Base-by-base conservation (phyloP, 2,888 invertebrate genomes). In the Melinaea menophilus region DNA sequence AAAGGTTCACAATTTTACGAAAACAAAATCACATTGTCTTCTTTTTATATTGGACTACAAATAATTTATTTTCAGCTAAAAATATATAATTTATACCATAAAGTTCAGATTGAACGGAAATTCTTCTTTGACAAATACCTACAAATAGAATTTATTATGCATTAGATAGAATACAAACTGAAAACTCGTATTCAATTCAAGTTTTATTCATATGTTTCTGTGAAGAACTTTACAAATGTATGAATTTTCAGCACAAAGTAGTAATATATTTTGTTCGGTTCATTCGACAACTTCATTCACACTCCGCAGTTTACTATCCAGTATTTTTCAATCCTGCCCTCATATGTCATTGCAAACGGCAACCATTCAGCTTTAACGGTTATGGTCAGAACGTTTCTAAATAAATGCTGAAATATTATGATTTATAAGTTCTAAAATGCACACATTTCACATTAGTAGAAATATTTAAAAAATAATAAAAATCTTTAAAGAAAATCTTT, bases 321-420 rank as follows among this genome's bases (percentile, higher is more conserved):
- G 31, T 51, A 51, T 51, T 51, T 51, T 51, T 51, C 51, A 51
- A 51, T 51, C 31, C 51, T 31, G 51, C 31, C 31, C 51, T 51
- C 51, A 51, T 51, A 22, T 51, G 51, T 51, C 51, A 51, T 11
- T 11, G n/a, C 31, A 31, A 51, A 31, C 51, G 51, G 5, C 51
- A 51, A 51, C 51, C 51, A 51, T 51, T 51, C 51, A 51, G 31
- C 51, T 31, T 51, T 22, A 5, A 51, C 51, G 51, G 22, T 51
- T 31, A 51, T 51, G 51, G 51, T 51, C 51, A 9, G 51, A 51
- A 22, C 51, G 11, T 51, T 51, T 51, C 51, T 51, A 51, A 51
- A 51, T 51, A 51, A 51, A 51, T 51, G 22, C 7, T 51, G 51
- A 51, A 51, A 51, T 31, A 31, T 51, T 51, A 31, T 51, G 22